These are phyloP conservation scores for Hiodon alosoides DNA, from an alignment of 2,113 vertebrate species.

Conservation along the genomic window DNA sequence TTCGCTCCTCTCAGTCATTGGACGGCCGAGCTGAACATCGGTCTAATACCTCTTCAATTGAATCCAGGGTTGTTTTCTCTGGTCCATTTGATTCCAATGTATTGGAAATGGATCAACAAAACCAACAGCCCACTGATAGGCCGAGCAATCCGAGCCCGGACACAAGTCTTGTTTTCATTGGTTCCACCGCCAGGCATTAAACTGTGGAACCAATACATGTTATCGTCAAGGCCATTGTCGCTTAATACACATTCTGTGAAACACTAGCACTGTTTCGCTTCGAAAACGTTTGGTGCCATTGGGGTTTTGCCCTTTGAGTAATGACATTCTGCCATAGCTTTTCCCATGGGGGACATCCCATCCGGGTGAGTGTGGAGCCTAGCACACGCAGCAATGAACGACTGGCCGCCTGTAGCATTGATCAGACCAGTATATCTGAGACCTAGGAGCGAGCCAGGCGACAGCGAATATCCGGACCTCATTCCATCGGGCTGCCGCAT, in stretches of 20 bases:
- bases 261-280: background rate
- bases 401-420: too few species aligned
- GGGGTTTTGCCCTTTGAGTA: too few species aligned
- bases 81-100: too few species aligned
- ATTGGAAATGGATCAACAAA: background rate
- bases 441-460: background rate
- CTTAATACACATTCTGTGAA: background rate
- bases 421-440: background rate
- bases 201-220: background rate
- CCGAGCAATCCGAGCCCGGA: background rate
- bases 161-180: background rate
- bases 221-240: background rate
- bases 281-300: background rate
- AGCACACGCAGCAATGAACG: too few species aligned
- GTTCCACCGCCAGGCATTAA: background rate
- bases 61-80: too few species aligned
- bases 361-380: too few species aligned
- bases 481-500: conserved; percentile 1
- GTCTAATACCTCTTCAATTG: too few species aligned
- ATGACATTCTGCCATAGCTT: too few species aligned
- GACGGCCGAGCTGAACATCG: too few species aligned
- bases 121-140: too few species aligned
- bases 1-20: too few species aligned
- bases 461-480: background rate
- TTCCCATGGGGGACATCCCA: background rate